Evolutionary conservation across 2,888 invertebrate genomes (phyloP).

Genomic region (Leptogaster cylindrica): DNA sequence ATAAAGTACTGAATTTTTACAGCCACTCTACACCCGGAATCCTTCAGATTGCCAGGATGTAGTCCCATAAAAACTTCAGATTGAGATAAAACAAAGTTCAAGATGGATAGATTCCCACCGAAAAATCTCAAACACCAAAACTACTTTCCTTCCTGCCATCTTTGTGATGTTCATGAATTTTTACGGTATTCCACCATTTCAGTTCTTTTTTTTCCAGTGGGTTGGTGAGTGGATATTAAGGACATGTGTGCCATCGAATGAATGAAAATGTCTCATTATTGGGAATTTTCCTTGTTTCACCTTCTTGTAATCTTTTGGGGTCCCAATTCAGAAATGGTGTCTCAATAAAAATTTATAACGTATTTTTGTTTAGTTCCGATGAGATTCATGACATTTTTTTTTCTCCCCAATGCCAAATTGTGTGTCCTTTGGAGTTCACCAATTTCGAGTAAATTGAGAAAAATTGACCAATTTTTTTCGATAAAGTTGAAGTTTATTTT

Average conservation of each 20-base stretch:
- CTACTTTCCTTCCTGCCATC: slow-evolving; percentile 22
- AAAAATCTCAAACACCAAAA: slow-evolving; percentile 14
- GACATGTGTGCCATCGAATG: slow-evolving; percentile 8
- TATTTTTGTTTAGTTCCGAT: too few relatives aligned
- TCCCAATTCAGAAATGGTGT: slow-evolving; percentile 14
- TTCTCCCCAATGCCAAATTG: slow-evolving; percentile 22
- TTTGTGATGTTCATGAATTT: slow-evolving; percentile 35
- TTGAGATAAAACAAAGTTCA: slow-evolving; percentile 20
- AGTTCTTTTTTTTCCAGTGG: too few relatives aligned
- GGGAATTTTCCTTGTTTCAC: slow-evolving; percentile 9
- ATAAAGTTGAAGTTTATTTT: too few relatives aligned
- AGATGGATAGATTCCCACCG: slow-evolving; percentile 15
- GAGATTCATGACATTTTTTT: too few relatives aligned
- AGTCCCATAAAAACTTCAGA: neutral
- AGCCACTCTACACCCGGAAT: neutral
- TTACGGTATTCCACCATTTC: slow-evolving; percentile 19
- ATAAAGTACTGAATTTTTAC: slow-evolving; percentile 2
- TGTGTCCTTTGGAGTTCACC: slow-evolving; percentile 9
- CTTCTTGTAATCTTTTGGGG: neutral
- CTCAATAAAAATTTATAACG: slow-evolving; percentile 28
- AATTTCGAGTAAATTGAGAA: slow-evolving; percentile 4
- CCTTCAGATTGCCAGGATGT: slow-evolving; percentile 4
- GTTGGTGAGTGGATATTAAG: slow-evolving; percentile 5
- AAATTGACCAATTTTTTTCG: neutral
- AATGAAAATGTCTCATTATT: slow-evolving; percentile 32